phyloP scores from a whole-genome alignment of 2,797 vertebrate species.

The Oreochromis mossambicus region DNA sequence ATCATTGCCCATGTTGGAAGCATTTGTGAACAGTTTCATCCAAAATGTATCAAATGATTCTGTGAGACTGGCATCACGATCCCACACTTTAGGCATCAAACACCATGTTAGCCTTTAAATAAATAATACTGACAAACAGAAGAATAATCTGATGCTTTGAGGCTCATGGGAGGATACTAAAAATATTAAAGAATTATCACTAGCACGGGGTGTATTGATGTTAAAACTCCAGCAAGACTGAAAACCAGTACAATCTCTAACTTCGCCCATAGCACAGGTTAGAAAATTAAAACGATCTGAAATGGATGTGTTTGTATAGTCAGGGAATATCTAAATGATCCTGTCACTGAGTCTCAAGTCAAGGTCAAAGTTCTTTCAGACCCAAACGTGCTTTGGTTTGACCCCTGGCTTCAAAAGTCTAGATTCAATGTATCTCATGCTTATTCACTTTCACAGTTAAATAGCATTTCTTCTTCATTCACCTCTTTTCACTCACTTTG shows the following conservation, averaged over 20 bases:
- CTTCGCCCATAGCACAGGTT: background rate
- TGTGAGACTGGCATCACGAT: background rate
- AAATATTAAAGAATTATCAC: background rate
- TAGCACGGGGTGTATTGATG: fast-evolving
- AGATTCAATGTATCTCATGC: background rate
- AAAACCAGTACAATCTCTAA: background rate
- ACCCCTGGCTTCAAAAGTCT: background rate
- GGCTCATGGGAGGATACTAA: background rate
- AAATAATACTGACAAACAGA: background rate
- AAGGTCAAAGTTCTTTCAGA: background rate
- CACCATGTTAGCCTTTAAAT: background rate
- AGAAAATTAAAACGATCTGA: background rate
- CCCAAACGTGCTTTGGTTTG: background rate
- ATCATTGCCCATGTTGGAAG: background rate
- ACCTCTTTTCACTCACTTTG: background rate
- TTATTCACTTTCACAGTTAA: background rate
- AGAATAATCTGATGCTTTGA: background rate
- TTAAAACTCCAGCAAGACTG: background rate
- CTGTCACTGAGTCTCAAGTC: background rate
- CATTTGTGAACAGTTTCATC: background rate
- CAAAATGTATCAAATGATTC: background rate
- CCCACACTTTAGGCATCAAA: background rate
- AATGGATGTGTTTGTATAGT: background rate
- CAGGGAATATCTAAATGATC: background rate
- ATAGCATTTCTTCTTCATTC: background rate